These are phyloP conservation scores for Drosophila auraria DNA, from an alignment of 1,140 invertebrate genomes.

Conservation along the genomic window DNA sequence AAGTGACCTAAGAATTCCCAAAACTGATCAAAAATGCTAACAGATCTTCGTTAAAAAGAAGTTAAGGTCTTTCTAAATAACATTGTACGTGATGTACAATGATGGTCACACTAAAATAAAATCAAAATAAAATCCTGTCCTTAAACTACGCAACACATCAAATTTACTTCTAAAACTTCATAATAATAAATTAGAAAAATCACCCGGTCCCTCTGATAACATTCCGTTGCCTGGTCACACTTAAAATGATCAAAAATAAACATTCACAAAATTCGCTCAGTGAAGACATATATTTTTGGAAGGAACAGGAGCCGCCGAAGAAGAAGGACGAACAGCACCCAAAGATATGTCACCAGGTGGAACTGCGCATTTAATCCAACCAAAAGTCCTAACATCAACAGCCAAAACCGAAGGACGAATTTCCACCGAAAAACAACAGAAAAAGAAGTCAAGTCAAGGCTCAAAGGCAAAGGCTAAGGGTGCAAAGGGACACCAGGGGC, in stretches of 20 bases:
- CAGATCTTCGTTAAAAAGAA: no score
- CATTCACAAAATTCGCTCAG: neutral
- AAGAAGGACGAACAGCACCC: slow-evolving; percentile 5
- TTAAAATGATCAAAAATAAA: neutral
- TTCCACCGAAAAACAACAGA: slow-evolving; percentile 1
- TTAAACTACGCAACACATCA: no score
- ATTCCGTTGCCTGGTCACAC: neutral
- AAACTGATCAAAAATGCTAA: no score
- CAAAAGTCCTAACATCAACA: slow-evolving; percentile 81
- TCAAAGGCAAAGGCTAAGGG: slow-evolving; percentile 29
- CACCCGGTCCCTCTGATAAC: no score
- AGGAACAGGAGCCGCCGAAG: slow-evolving; percentile 7
- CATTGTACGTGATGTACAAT: no score
- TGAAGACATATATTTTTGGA: slow-evolving; percentile 10
- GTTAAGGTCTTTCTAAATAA: neutral
- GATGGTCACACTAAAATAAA: no score
- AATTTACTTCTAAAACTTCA: no score
- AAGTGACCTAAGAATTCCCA: no score
- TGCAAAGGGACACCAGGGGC: slow-evolving; percentile 22
- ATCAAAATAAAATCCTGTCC: no score
- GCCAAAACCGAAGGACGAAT: slow-evolving; percentile 48
- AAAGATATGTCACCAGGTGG: slow-evolving; percentile 78
- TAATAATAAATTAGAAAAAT: no score
- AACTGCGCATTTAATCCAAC: slow-evolving; percentile 79
- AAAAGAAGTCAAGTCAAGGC: slow-evolving; percentile 19